phyloP scores from a whole-genome alignment of 1,140 invertebrate genomes.

The Pachyrhynchus sulphureomaculatus region DNA sequence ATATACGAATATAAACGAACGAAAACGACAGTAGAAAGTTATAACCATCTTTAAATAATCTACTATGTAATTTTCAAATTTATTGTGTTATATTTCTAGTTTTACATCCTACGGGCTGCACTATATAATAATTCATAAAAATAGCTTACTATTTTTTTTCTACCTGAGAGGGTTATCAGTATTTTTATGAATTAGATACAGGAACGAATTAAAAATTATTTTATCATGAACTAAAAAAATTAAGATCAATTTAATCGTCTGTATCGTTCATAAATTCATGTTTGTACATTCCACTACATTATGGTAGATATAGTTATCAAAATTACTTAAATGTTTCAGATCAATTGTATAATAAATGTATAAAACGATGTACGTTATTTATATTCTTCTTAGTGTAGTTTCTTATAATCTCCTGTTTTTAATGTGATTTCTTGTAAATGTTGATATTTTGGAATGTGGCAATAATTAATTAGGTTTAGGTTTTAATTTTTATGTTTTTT shows the following conservation, averaged over 20 bases:
- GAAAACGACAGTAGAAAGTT: no score
- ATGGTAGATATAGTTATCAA: neutral
- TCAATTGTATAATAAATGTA: neutral
- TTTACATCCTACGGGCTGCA: no score
- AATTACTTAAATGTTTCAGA: no score
- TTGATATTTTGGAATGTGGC: constrained; percentile 2
- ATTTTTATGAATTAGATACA: neutral
- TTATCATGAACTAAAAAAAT: no score
- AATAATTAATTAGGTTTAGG: neutral
- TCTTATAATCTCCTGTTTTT: neutral
- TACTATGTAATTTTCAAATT: no score
- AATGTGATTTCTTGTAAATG: constrained; percentile 1
- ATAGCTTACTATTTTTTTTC: neutral
- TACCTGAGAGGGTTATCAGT: neutral
- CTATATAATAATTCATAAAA: no score
- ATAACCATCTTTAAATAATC: no score
- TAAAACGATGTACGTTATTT: neutral
- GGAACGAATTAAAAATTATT: no score
- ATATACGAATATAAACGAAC: no score
- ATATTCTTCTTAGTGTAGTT: neutral
- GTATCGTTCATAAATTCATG: neutral
- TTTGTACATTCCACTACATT: neutral
- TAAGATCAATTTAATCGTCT: no score
- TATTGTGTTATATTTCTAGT: no score
- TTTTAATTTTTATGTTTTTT: neutral